These are phyloP conservation scores for Odontomachus brunneus DNA, from an alignment of 1,140 invertebrate genomes.

Conservation along the genomic window DNA sequence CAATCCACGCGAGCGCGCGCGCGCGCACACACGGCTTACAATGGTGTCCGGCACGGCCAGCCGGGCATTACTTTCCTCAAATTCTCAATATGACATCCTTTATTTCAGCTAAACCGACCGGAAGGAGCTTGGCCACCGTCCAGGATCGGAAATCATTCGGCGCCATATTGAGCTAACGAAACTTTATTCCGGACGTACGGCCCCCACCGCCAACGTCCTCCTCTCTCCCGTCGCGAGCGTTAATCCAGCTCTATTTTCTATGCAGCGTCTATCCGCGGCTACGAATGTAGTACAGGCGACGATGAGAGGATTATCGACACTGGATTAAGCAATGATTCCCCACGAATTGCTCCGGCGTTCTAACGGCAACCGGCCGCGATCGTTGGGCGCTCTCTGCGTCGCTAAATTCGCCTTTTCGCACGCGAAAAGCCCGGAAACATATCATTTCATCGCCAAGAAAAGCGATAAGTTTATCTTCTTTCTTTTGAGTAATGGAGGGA, in stretches of 20 bases:
- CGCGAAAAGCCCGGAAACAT: too few species aligned
- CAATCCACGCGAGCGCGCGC: constrained; percentile 5
- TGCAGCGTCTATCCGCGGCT: constrained; percentile 19
- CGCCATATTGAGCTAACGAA: constrained; percentile 77
- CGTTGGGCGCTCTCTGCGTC: background rate
- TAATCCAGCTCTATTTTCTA: constrained; percentile 60
- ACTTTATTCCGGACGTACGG: constrained; percentile 72
- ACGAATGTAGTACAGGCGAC: constrained; percentile 44
- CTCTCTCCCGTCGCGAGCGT: constrained; percentile 19
- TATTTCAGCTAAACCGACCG: constrained; percentile 78
- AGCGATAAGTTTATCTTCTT: too few species aligned
- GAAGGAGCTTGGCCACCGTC: constrained; percentile 72
- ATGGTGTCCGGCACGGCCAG: constrained; percentile 32
- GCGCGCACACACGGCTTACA: constrained; percentile 36
- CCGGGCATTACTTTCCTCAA: constrained; percentile 68
- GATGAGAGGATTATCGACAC: constrained; percentile 71
- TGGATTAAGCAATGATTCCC: constrained; percentile 67
- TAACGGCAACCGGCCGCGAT: constrained; percentile 54
- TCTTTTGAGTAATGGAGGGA: too few species aligned
- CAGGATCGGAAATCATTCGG: constrained; percentile 78
- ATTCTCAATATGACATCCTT: constrained; percentile 78
- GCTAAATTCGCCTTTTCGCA: constrained; percentile 11
- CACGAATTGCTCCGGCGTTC: constrained; percentile 45
- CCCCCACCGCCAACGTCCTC: background rate
- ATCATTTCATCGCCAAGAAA: too few species aligned